Evolutionary conservation across 1,140 invertebrate species (phyloP), one percentile per base, ranked within the genome.

Genomic region (Trichomalopsis sarcophagae): DNA sequence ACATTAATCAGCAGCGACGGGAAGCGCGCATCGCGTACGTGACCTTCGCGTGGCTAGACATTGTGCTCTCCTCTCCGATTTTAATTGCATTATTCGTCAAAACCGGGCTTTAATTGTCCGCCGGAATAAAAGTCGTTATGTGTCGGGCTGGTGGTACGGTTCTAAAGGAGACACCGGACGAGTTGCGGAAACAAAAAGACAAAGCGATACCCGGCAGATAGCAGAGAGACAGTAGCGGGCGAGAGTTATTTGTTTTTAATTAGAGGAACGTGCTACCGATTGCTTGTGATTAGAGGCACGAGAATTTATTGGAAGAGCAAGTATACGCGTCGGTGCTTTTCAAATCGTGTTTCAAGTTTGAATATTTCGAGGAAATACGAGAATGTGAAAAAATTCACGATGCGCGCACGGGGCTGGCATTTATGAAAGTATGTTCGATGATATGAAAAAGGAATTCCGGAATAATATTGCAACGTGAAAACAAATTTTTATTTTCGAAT

Each of bases 11-110:
- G 44, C 83, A 23, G 33, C n/a, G 21, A 55, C 14, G 27, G 55
- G n/a, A 69, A 69, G 36, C 27, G 77, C 68, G 23, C 50, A 55
- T 55, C 66, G 55, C 17, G 69, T 84, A 80, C 83, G 83, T 84
- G 83, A 84, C 83, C 77, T 80, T 81, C 47, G 47, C 47, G 47
- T 33, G 40, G 36, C 30, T 80, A 62, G 55, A 62, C 55, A 1
- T 4, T 44, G 10, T 44, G 10, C 40, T 62, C 55, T 21, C 27
- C 40, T 62, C 17, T 69, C 62, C 80, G 69, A 82, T 82, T 82
- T 86, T 86, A 86, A 86, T 86, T 86, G 80, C 73, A 82, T 82
- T 82, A 86, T 86, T 81, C 71, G 79, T 85, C 47, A 69, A 81
- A 27, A 85, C n/a, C 55, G 33, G 33, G 17, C 55, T 82, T 82